phyloP scores from a whole-genome alignment of 30 jellyfish, hydroid and myxozoan species.

The Aurelia aurita complex sp. Pacific region DNA sequence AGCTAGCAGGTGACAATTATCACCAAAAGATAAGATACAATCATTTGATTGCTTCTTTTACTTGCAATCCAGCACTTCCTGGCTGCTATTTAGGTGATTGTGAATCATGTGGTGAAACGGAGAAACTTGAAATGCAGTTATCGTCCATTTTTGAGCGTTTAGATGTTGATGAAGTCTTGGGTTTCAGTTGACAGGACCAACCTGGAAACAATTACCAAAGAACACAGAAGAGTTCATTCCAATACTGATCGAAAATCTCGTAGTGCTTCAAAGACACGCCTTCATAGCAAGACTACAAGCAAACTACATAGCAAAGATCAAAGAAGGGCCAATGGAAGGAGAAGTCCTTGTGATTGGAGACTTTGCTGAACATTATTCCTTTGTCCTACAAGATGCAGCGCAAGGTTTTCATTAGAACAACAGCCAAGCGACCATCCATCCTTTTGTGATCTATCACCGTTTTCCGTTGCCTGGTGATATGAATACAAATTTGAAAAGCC shows the following conservation, averaged over 20 bases:
- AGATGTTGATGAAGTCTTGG: conserved; percentile 41
- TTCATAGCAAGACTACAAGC: conserved; percentile 49
- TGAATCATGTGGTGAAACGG: conserved; percentile 1
- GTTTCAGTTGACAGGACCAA: conserved; percentile 21
- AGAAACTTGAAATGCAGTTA: conserved; percentile 1
- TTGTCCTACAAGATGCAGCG: conserved; percentile 47
- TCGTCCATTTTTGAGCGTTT: background rate
- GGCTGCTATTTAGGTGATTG: conserved; percentile 17
- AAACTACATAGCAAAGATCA: conserved; percentile 1
- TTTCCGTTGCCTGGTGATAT: conserved; percentile 8
- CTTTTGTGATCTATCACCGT: conserved; percentile 47
- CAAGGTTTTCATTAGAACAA: conserved; percentile 65
- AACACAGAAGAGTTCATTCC: conserved; percentile 27
- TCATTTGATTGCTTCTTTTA: background rate
- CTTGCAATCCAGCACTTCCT: conserved; percentile 34
- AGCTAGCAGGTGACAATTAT: background rate
- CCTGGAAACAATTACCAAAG: conserved; percentile 16
- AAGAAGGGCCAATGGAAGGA: conserved; percentile 9
- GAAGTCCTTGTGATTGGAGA: conserved; percentile 11
- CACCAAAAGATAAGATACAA: conserved; percentile 9
- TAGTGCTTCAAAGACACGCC: conserved; percentile 22
- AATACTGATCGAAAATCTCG: conserved; percentile 6
- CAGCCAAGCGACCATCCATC: conserved; percentile 65
- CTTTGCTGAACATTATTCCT: conserved; percentile 63
- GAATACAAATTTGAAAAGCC: background rate